These are phyloP conservation scores for Ptychochromis oligacanthus DNA, from an alignment of 2,113 vertebrate genomes.

Conservation along the genomic window DNA sequence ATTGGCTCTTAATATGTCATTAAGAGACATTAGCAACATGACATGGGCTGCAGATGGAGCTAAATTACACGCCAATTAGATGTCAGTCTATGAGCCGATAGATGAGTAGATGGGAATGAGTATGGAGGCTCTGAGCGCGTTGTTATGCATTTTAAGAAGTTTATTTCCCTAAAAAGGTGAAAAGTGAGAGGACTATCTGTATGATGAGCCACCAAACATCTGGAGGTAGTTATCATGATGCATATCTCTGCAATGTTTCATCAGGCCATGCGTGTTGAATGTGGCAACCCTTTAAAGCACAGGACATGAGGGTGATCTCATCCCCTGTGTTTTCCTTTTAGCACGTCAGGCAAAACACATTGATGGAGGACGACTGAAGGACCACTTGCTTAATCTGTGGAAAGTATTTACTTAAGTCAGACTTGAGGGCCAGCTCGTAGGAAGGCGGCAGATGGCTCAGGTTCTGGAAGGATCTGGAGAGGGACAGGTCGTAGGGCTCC, in stretches of 20 bases:
- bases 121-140: not conserved
- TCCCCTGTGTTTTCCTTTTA: not conserved
- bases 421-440: constrained; percentile 90
- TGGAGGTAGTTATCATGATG: constrained; percentile 43
- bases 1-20: constrained; percentile 55
- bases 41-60: constrained; percentile 67
- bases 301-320: constrained; percentile 35
- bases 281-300: constrained; percentile 17
- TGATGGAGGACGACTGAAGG: constrained; percentile 49
- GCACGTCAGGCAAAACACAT: constrained; percentile 4
- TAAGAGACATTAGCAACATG: constrained; percentile 66
- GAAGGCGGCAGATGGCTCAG: constrained; percentile 93
- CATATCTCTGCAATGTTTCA: constrained; percentile 35
- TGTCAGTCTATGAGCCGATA: constrained; percentile 36
- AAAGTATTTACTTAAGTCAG: constrained; percentile 93
- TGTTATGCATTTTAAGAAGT: constrained; percentile 48
- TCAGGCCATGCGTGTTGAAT: not conserved
- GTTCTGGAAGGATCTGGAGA: constrained; percentile 98
- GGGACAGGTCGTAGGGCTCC: constrained; percentile 94
- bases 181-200: constrained; percentile 11
- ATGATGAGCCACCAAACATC: constrained; percentile 38
- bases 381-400: constrained; percentile 84
- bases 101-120: constrained; percentile 29
- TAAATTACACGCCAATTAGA: constrained; percentile 62
- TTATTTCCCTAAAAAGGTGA: constrained; percentile 44